phyloP scores from a whole-genome alignment of 2,797 vertebrate species.

The Acanthis flammea region DNA sequence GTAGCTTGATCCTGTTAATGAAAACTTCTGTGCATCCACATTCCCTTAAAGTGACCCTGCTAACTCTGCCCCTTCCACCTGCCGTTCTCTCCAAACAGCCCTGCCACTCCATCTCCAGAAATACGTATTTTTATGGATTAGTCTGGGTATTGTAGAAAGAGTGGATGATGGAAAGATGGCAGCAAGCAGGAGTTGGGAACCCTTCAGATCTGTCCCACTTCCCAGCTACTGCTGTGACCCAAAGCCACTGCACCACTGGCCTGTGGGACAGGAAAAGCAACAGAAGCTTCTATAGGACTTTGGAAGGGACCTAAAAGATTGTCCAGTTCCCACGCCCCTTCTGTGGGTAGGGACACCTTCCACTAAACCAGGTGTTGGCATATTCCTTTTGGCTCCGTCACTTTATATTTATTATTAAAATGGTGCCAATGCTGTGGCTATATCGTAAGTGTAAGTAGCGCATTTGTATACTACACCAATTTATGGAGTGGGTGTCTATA shows the following conservation, averaged over 20 bases:
- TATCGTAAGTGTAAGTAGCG: not conserved
- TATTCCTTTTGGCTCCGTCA: not conserved
- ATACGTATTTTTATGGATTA: not conserved
- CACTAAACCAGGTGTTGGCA: not conserved
- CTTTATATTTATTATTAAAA: not conserved
- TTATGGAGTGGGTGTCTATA: not conserved
- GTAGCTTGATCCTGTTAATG: not conserved
- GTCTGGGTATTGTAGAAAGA: not conserved
- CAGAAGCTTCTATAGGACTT: not conserved
- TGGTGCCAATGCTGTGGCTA: not conserved
- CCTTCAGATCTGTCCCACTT: not conserved
- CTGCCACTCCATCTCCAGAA: not conserved
- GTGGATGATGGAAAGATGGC: not conserved
- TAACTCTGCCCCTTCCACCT: not conserved
- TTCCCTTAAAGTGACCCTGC: not conserved
- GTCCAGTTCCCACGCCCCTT: not conserved
- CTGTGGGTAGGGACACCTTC: not conserved
- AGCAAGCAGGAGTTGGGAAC: not conserved
- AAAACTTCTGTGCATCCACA: not conserved
- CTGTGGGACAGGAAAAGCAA: not conserved
- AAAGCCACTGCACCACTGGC: fast-evolving
- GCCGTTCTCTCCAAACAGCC: not conserved
- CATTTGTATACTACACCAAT: not conserved
- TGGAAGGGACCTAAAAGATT: not conserved
- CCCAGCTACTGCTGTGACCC: fast-evolving